Conservation (phyloP, 2,888 invertebrate genomes). For the Molanna angustata region DNA sequence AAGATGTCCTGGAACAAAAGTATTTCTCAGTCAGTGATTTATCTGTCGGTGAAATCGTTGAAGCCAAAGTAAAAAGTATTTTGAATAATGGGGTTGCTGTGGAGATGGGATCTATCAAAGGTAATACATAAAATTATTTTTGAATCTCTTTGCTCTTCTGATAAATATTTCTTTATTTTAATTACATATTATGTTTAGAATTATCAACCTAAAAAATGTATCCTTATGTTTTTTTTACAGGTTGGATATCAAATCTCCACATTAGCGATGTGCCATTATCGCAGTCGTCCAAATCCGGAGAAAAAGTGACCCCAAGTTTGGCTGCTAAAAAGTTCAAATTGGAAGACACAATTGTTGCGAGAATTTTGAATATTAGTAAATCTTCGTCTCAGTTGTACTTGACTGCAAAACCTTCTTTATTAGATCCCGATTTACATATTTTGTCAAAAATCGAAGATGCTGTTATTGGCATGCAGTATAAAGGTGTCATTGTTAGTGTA, state of each 20-base stretch:
- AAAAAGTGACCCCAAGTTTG: slow-evolving; percentile 35
- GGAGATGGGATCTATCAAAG: slow-evolving; percentile 53
- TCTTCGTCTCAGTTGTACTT: slow-evolving; percentile 53
- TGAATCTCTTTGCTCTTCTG: too few species aligned
- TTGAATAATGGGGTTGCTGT: slow-evolving; percentile 50
- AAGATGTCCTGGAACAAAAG: slow-evolving; percentile 53
- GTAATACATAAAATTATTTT: slow-evolving; percentile 40
- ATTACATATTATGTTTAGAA: too few species aligned
- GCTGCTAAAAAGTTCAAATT: slow-evolving; percentile 54
- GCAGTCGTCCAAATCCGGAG: slow-evolving; percentile 43
- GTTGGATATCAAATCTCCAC: slow-evolving; percentile 58
- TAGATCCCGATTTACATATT: slow-evolving; percentile 53
- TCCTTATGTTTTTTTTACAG: slow-evolving; percentile 38
- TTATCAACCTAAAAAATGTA: too few species aligned
- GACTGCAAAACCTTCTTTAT: slow-evolving; percentile 64
- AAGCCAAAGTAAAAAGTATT: slow-evolving; percentile 51
- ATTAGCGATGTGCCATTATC: slow-evolving; percentile 51
- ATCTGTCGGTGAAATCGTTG: slow-evolving; percentile 54
- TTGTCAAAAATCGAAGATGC: slow-evolving; percentile 53
- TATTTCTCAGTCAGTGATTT: slow-evolving; percentile 55
- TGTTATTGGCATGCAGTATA: slow-evolving; percentile 50
- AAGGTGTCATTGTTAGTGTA: slow-evolving; percentile 56
- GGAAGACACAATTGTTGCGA: slow-evolving; percentile 57
- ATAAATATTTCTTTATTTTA: too few species aligned
- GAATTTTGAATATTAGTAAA: slow-evolving; percentile 55